phyloP scores from a whole-genome alignment of 2,888 invertebrate genomes.

The Leucania comma region DNA sequence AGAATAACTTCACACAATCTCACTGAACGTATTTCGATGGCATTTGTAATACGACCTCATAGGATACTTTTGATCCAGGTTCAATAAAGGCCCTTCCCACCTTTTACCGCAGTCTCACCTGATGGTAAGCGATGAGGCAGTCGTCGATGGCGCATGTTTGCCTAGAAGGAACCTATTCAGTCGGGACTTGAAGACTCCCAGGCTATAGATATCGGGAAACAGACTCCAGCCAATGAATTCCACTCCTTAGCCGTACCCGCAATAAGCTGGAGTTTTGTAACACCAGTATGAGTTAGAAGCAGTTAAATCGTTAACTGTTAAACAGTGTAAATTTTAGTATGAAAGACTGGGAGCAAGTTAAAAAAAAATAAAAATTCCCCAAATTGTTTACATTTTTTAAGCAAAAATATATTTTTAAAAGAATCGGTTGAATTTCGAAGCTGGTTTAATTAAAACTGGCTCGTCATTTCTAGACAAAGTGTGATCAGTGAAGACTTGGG shows the following conservation, averaged over 20 bases:
- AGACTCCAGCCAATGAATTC: conserved; percentile 7
- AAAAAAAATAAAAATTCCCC: neutral
- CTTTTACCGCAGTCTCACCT: conserved; percentile 15
- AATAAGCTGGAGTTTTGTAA: conserved; percentile 8
- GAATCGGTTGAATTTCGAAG: neutral
- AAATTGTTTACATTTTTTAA: neutral
- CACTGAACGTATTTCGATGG: neutral
- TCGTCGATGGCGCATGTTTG: neutral
- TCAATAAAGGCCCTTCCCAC: neutral
- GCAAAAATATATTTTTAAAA: neutral
- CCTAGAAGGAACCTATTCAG: neutral
- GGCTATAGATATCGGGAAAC: neutral
- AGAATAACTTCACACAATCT: neutral
- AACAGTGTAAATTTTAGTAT: neutral
- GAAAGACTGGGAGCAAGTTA: neutral
- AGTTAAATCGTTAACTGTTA: neutral
- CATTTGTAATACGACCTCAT: neutral
- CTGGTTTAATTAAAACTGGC: neutral
- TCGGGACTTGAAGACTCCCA: conserved; percentile 13
- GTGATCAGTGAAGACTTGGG: too few relatives aligned
- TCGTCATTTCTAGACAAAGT: neutral
- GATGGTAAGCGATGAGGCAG: neutral
- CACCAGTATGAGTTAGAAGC: neutral
- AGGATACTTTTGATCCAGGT: neutral
- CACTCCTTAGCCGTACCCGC: conserved; percentile 13